Evolutionary conservation across 2,797 vertebrate genomes (phyloP), one percentile per base, ranked within the genome.

Genomic region (Hemibagrus guttatus): DNA sequence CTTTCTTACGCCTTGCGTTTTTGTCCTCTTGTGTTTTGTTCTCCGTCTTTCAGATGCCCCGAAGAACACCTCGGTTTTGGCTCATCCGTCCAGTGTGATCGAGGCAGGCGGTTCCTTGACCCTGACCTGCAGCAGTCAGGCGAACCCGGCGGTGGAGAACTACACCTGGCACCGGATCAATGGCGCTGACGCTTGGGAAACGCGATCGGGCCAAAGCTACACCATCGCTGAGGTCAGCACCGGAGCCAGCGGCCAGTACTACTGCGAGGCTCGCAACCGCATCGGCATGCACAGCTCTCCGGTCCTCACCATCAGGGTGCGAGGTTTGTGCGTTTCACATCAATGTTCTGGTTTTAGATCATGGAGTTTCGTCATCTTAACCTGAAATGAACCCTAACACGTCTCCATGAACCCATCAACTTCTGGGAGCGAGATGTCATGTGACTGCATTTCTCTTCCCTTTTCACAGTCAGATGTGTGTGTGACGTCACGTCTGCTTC

Each of bases 111-210:
- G 93, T 84, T 94, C 95, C 54, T 81, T 96, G 93, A 96, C 95
- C 56, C 90, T 96, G 88, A 96, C 94, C 90, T 96, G 95, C 91
- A 95, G 93, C 91, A 95, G 95, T 87, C 94, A 95, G 90, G 95
- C 94, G 12, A 95, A 95, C 91, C 95, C 95, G 0, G 95, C 93
- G 0, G 95, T 96, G 86, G 95, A 96, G 88, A 96, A 96, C 94
- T 96, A 95, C 91, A 96, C 95, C 52, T 96, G 96, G 96, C 94
- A 96, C 85, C 90, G 91, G 87, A 89, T 92, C 89, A 88, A 91
- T 91, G n/a, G 84, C 39, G 89, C 90, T 91, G 91, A 90, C 72
- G 79, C 93, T 1, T 94, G 94, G 95, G 94, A 92, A 90, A 93
- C 92, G 85, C 94, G 92, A 92, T 94, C 94, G 0, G 93, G 95